Percentiles rank a stretch among this genome's conserved stretches.
Evolutionary conservation across 2,113 vertebrate species (phyloP).

Genomic region (Pleuronectes platessa): DNA sequence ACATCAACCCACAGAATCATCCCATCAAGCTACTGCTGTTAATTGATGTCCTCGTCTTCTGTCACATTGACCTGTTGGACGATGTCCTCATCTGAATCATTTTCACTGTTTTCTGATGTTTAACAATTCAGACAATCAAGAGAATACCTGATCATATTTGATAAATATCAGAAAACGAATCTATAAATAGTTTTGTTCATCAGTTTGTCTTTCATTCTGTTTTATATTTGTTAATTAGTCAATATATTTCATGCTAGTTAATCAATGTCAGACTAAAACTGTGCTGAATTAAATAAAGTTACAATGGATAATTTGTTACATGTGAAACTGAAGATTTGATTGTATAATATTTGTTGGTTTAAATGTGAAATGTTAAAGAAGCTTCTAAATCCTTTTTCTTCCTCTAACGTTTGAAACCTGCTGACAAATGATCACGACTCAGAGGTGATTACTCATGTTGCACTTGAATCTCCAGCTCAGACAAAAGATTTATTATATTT

Average conservation of each 20-base stretch:
- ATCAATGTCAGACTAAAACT: not conserved
- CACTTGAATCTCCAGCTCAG: not conserved
- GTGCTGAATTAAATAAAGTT: no score
- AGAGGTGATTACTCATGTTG: not conserved
- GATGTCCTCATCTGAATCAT: no score
- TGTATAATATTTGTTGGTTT: no score
- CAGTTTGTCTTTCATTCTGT: not conserved
- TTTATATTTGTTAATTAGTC: no score
- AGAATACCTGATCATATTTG: no score
- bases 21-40: not conserved
- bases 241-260: no score
- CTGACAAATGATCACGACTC: not conserved
- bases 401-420: not conserved
- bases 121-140: no score
- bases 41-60: not conserved
- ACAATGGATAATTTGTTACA: no score
- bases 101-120: no score
- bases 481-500: conserved; percentile 1
- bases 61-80: no score
- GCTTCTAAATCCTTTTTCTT: not conserved
- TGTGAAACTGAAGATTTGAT: no score
- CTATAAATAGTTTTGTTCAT: not conserved
- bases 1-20: not conserved
- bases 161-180: not conserved
- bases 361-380: no score